A percentile compares a stretch with the other conserved stretches of the same genome.
phyloP scores from a whole-genome alignment of 1,140 invertebrate genomes.

The Sarcophaga peregrina region DNA sequence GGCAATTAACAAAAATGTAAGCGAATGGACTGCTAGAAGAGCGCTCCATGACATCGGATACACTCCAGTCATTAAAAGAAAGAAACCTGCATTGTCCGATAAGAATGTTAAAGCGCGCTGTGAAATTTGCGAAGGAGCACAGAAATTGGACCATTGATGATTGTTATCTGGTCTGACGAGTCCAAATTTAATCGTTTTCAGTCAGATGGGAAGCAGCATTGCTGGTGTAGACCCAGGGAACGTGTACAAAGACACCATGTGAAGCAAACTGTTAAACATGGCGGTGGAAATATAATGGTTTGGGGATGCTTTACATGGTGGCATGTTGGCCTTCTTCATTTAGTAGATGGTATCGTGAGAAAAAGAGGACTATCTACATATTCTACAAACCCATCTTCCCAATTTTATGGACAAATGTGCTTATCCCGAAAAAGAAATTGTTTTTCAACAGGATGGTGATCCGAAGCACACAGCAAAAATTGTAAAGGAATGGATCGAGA shows the following conservation, averaged over 20 bases:
- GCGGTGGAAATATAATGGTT: slow-evolving; percentile 41
- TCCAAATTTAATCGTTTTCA: slow-evolving; percentile 44
- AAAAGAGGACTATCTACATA: slow-evolving; percentile 13
- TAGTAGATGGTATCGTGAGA: slow-evolving; percentile 18
- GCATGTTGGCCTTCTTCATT: slow-evolving; percentile 27
- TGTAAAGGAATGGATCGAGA: slow-evolving; percentile 47
- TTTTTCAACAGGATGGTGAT: too few relatives aligned
- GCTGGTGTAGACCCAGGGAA: slow-evolving; percentile 25
- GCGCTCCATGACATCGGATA: too few relatives aligned
- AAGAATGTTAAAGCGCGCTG: too few relatives aligned
- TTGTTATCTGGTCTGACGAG: slow-evolving; percentile 46
- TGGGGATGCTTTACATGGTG: slow-evolving; percentile 41
- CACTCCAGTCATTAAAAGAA: too few relatives aligned
- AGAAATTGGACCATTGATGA: slow-evolving; percentile 42
- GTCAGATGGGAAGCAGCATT: slow-evolving; percentile 43
- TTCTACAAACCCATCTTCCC: too few relatives aligned
- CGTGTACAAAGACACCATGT: slow-evolving; percentile 33
- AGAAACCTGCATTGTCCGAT: too few relatives aligned
- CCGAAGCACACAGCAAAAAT: too few relatives aligned
- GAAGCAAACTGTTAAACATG: slow-evolving; percentile 41
- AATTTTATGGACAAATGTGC: too few relatives aligned
- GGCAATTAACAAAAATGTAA: slow-evolving; percentile 30
- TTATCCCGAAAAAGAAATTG: too few relatives aligned
- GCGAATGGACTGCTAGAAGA: slow-evolving; percentile 31
- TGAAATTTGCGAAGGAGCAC: too few relatives aligned